These are phyloP conservation scores for Arbacia lixula DNA, from an alignment of 53 echinoderm and acorn worm species.

Conservation along the genomic window DNA sequence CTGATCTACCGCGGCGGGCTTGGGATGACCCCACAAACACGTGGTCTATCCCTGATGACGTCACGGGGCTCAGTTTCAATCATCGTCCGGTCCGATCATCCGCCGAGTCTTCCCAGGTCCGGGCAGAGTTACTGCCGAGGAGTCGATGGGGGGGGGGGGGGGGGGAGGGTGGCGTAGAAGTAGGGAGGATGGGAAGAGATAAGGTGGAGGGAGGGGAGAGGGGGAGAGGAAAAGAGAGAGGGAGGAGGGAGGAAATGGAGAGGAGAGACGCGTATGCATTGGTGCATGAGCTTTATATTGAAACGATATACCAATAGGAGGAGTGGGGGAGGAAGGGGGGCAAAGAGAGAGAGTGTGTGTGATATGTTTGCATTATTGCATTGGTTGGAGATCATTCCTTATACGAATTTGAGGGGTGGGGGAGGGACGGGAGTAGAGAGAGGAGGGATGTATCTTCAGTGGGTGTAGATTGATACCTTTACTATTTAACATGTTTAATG, in stretches of 20 bases:
- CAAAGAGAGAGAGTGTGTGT: not conserved
- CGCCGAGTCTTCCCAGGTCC: not conserved
- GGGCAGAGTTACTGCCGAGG: not conserved
- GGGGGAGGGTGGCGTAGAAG: not conserved
- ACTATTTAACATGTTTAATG: no score
- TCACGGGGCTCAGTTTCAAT: constrained; percentile 33
- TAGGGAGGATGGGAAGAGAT: not conserved
- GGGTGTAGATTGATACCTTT: no score
- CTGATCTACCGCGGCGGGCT: not conserved
- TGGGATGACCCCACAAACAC: constrained; percentile 42
- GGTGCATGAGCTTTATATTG: not conserved
- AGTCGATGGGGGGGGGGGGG: not conserved
- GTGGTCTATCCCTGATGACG: constrained; percentile 33
- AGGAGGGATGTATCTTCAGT: no score
- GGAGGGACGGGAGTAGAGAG: no score
- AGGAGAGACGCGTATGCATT: not conserved
- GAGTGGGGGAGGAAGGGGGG: not conserved
- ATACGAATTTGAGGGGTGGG: no score
- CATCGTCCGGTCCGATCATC: constrained; percentile 4
- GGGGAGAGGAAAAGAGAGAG: not conserved
- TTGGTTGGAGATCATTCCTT: no score
- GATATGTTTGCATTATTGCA: no score
- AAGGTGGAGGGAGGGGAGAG: not conserved
- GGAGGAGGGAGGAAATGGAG: not conserved
- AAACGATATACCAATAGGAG: not conserved